Conservation (phyloP, 1,140 invertebrate genomes). For the Cyclargus thomasi region DNA sequence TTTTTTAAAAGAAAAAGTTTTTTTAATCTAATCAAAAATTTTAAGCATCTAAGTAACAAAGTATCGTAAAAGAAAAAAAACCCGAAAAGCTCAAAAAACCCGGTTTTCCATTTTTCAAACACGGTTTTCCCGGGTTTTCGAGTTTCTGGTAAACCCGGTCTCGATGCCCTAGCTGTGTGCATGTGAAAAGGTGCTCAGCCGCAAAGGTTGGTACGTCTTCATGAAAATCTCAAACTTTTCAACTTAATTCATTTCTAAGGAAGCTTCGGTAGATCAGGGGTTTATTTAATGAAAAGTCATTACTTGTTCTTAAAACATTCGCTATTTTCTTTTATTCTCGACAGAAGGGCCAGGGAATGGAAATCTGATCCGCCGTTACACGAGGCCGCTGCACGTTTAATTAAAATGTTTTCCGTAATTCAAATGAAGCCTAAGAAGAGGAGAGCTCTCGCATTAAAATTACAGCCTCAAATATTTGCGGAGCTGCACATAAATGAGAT, state of each 20-base stretch:
- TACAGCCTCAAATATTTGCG: constrained; percentile 2
- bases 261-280: neutral
- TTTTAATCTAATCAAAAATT: too few species aligned
- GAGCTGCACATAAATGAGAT: neutral
- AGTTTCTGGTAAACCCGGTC: too few species aligned
- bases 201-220: neutral
- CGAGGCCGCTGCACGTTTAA: neutral
- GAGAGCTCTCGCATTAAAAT: neutral
- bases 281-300: neutral
- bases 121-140: too few species aligned
- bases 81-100: too few species aligned
- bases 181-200: too few species aligned
- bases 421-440: neutral
- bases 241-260: neutral
- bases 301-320: neutral
- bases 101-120: too few species aligned
- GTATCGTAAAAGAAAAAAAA: too few species aligned
- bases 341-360: neutral
- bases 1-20: too few species aligned
- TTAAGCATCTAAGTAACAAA: too few species aligned
- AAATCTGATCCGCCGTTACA: neutral
- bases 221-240: neutral
- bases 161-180: too few species aligned
- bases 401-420: neutral
- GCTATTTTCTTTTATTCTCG: neutral